Base-by-base conservation (phyloP, 2,888 invertebrate species). In the Andrena hattorfiana region DNA sequence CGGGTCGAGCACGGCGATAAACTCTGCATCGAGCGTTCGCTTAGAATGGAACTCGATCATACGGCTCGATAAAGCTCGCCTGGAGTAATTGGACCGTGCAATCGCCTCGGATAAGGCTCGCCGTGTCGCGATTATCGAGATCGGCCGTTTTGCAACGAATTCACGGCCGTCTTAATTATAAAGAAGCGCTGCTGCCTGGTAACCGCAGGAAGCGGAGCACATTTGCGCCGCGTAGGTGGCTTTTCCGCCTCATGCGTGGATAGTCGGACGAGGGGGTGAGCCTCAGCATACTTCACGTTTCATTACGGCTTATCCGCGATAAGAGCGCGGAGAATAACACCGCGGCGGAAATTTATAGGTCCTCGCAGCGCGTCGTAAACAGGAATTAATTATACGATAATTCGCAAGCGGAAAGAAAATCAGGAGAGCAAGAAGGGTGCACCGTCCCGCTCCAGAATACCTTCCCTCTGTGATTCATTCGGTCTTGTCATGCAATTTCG, bases 321-420 rank as follows among this genome's bases (percentile, higher is more conserved):
- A 64, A 63, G 59, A 49, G 26, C 28, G 16, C 16, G n/a, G 48
- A 42, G 49, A 49, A 49, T 30, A 69, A 70, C 81, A 68, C 59
- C 23, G 48, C 10, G 8, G 16, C 20, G 49, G 51, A 51, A 64
- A 71, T 77, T 77, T 63, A 35, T 63, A 70, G 28, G 20, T 28
- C 54, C 28, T 20, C 42, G 42, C 23, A 4, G 70, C 26, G 28
- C 48, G 62, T 8, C 35, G 62, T 77, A 70, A 73, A 63, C 54
- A 8, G 20, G 72, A 82, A 83, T 83, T 83, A 83, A 83, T 83
- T 83, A 82, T 71, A 60, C 66, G 77, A 66, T 64, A 42, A 83
- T 83, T 82, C 73, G 72, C 83, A 66, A 77, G 54, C 82, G 77
- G 83, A 82, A 83, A 82, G 66, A 68, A 81, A 77, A 81, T 81